Percentiles rank a stretch among this genome's conserved stretches.
Conservation (phyloP, 1,140 invertebrate species). For the Andricus grossulariae region DNA sequence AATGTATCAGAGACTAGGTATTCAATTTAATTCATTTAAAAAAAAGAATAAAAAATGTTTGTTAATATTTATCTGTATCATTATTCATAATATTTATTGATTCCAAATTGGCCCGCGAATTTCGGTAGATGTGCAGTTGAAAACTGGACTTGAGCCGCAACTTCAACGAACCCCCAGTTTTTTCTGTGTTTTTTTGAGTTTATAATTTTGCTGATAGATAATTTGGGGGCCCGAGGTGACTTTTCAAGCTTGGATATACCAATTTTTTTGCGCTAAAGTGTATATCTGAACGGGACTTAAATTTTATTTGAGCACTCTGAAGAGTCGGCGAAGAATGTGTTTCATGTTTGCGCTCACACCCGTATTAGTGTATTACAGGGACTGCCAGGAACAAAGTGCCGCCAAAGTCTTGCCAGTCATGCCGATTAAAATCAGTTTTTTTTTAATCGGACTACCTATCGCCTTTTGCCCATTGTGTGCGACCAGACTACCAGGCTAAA, state of each 20-base stretch:
- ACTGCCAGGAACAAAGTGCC: slow-evolving; percentile 9
- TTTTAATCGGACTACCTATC: slow-evolving; percentile 29
- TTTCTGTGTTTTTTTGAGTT: too few relatives aligned
- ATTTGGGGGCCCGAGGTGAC: too few relatives aligned
- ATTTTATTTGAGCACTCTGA: background rate
- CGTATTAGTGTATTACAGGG: background rate
- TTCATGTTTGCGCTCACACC: slow-evolving; percentile 30
- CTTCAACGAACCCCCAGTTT: too few relatives aligned
- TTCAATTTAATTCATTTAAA: too few relatives aligned
- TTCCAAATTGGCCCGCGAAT: too few relatives aligned
- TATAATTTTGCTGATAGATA: too few relatives aligned
- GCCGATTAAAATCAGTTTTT: slow-evolving; percentile 29
- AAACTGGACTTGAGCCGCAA: fast-evolving
- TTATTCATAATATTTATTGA: too few relatives aligned
- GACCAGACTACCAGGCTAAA: slow-evolving; percentile 24
- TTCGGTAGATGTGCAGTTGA: too few relatives aligned
- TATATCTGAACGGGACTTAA: background rate
- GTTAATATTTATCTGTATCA: too few relatives aligned
- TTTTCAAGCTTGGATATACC: too few relatives aligned
- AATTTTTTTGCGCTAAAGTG: background rate
- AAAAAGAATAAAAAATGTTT: too few relatives aligned
- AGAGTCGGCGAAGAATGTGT: background rate
- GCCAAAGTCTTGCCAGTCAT: slow-evolving; percentile 13
- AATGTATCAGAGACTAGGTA: too few relatives aligned
- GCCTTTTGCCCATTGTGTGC: slow-evolving; percentile 12